phyloP scores from a whole-genome alignment of 1,140 invertebrate species.

The Drosophila tsacasi region DNA sequence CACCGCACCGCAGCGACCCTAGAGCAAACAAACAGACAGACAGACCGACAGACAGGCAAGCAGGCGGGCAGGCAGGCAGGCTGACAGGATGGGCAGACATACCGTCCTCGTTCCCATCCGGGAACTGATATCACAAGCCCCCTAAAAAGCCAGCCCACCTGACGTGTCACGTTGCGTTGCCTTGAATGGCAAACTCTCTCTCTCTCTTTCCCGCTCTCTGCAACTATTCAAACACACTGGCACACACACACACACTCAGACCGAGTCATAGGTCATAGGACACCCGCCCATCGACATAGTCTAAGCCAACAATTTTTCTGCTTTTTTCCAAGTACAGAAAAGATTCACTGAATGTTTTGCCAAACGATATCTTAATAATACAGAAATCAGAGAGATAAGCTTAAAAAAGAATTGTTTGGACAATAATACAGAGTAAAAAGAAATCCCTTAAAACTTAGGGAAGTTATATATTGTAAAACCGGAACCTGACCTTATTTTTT shows the following conservation, averaged over 20 bases:
- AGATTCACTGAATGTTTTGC: not conserved
- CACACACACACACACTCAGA: slow-evolving; percentile 24
- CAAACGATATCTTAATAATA: not conserved
- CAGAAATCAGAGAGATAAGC: not conserved
- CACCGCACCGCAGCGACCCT: slow-evolving; percentile 64
- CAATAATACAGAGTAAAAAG: not conserved
- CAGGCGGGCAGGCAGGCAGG: not conserved
- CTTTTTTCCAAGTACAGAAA: slow-evolving; percentile 18
- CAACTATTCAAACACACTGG: slow-evolving; percentile 23
- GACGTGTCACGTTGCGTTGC: slow-evolving; percentile 65
- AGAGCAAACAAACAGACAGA: slow-evolving; percentile 63
- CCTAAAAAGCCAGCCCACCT: slow-evolving; percentile 27
- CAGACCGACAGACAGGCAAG: slow-evolving; percentile 43
- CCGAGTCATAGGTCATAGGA: slow-evolving; percentile 38
- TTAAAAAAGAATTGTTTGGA: not conserved
- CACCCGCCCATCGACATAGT: slow-evolving; percentile 49
- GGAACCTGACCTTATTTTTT: not conserved
- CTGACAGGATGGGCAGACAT: slow-evolving; percentile 52
- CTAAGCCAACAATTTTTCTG: slow-evolving; percentile 33
- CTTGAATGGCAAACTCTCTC: slow-evolving; percentile 48
- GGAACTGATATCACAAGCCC: slow-evolving; percentile 7
- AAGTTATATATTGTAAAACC: not conserved
- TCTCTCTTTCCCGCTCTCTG: not conserved
- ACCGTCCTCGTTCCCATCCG: not conserved
- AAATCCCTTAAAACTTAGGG: not conserved